Evolutionary conservation across 1,140 invertebrate genomes (phyloP).

Genomic region (Reticulitermes speratus): DNA sequence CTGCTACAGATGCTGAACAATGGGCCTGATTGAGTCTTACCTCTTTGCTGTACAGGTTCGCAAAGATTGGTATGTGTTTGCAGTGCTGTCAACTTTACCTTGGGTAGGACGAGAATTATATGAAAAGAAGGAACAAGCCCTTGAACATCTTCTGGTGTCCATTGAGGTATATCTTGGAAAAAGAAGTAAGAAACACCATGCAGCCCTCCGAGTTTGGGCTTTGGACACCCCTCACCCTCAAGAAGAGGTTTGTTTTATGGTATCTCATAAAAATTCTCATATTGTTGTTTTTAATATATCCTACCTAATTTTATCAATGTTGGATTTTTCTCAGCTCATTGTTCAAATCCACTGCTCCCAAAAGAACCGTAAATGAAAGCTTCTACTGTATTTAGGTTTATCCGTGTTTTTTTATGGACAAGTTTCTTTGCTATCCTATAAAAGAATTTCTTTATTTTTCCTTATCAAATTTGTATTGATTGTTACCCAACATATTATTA

Average conservation of each 20-base stretch:
- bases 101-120: slow-evolving; percentile 96
- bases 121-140: slow-evolving; percentile 93
- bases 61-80: slow-evolving; percentile 94
- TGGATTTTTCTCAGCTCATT: too few relatives aligned
- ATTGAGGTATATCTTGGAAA: slow-evolving; percentile 96
- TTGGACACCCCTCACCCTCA: slow-evolving; percentile 91
- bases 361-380: too few relatives aligned
- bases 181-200: slow-evolving; percentile 86
- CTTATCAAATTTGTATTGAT: too few relatives aligned
- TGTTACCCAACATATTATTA: too few relatives aligned
- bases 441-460: too few relatives aligned
- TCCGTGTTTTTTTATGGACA: too few relatives aligned
- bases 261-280: not conserved
- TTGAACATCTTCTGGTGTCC: slow-evolving; percentile 87
- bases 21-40: not conserved
- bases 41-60: slow-evolving; percentile 58
- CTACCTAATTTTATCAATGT: not conserved
- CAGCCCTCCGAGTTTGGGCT: slow-evolving; percentile 89
- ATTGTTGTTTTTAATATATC: not conserved
- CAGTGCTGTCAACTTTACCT: slow-evolving; percentile 90
- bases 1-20: not conserved
- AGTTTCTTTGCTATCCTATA: too few relatives aligned
- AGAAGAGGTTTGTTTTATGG: slow-evolving; percentile 69
- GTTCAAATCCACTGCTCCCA: too few relatives aligned
- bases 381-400: too few relatives aligned